phyloP scores from a whole-genome alignment of 2,888 invertebrate species.

The Andrena chrysosceles region DNA sequence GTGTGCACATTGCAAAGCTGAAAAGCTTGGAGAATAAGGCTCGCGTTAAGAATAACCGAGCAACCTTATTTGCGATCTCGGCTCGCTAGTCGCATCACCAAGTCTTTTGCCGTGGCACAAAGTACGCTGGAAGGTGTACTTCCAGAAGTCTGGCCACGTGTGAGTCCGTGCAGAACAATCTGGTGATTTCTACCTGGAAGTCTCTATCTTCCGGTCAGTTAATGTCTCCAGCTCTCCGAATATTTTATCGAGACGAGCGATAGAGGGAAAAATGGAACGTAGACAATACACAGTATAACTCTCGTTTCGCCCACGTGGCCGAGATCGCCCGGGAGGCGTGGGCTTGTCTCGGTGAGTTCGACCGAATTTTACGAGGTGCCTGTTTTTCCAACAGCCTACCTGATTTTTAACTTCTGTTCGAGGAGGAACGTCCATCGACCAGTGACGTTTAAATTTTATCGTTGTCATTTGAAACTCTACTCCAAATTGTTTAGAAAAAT shows the following conservation, averaged over 20 bases:
- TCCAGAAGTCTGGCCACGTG: conserved; percentile 1
- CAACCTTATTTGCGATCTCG: conserved; percentile 40
- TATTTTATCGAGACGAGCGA: conserved; percentile 67
- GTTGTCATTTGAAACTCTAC: not conserved
- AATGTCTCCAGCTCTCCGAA: conserved; percentile 57
- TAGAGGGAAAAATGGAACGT: conserved; percentile 60
- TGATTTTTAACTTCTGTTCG: conserved; percentile 30
- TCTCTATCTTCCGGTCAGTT: conserved; percentile 40
- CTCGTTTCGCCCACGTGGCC: conserved; percentile 73
- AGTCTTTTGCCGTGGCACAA: not conserved
- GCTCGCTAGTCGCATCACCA: conserved; percentile 28
- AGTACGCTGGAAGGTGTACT: not conserved
- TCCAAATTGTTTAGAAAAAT: not conserved
- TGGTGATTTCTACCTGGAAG: conserved; percentile 26
- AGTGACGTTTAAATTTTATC: not conserved
- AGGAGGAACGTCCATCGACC: not conserved
- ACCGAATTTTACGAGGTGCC: conserved; percentile 71
- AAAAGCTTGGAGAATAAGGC: conserved; percentile 41
- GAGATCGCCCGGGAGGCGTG: conserved; percentile 67
- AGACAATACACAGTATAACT: conserved; percentile 72
- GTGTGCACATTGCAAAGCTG: conserved; percentile 33
- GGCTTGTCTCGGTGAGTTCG: conserved; percentile 60
- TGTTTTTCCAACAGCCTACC: conserved; percentile 42
- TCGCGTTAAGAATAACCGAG: conserved; percentile 30
- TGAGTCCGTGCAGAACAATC: not conserved